A percentile compares a stretch with the other conserved stretches of the same genome.
Evolutionary conservation across 2,797 vertebrate species (phyloP).

Genomic region (Sphenodon punctatus): DNA sequence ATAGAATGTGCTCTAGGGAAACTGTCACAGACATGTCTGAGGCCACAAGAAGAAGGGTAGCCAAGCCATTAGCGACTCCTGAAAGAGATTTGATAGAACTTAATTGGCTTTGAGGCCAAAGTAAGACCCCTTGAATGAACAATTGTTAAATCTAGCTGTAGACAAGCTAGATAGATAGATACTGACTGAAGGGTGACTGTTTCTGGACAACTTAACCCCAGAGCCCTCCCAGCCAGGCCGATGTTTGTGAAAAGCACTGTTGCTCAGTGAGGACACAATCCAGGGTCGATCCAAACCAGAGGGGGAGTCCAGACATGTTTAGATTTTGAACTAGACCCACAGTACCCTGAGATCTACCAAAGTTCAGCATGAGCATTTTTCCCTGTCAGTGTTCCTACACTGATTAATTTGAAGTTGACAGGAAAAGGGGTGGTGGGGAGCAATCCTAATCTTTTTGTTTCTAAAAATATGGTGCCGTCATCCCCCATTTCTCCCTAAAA

Average conservation of each 20-base stretch:
- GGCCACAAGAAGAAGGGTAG: too few species aligned
- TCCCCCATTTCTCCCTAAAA: not conserved
- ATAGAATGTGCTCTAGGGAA: not conserved
- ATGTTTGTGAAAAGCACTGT: not conserved
- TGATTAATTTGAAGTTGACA: not conserved
- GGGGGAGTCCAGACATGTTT: too few species aligned
- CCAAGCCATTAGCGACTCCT: not conserved
- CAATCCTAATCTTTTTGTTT: not conserved
- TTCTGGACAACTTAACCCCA: not conserved
- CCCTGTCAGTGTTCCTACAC: not conserved
- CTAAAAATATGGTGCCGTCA: slow-evolving; percentile 21
- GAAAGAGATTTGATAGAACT: not conserved
- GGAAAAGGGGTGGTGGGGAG: not conserved
- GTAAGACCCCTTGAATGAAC: not conserved
- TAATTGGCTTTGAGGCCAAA: not conserved
- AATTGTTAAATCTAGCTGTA: not conserved
- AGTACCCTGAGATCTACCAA: too few species aligned
- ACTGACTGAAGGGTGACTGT: not conserved
- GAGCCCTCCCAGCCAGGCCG: not conserved
- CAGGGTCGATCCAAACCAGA: accelerated
- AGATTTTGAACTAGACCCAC: not conserved
- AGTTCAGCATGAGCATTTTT: too few species aligned
- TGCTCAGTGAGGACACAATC: not conserved
- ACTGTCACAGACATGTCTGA: too few species aligned
- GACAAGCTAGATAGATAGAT: not conserved